Base-by-base conservation (phyloP, 35 echinoderm and acorn worm species). In the Eucidaris tribuloides region DNA sequence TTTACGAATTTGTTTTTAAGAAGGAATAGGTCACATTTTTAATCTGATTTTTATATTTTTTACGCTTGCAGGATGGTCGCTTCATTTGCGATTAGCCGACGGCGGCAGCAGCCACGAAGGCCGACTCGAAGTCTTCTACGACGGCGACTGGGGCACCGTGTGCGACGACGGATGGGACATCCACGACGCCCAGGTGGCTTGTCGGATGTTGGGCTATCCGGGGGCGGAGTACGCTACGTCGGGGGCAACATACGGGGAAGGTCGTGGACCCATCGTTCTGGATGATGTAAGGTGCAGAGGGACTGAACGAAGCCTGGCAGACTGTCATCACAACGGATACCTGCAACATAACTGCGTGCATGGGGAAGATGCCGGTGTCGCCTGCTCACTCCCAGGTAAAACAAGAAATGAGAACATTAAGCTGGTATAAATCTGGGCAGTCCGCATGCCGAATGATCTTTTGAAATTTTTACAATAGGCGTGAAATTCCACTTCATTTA, bases 111-210 rank as follows among this genome's bases (percentile, higher is more conserved):
- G 36, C 60, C 29, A 32, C n/a, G 60, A 63, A 38, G 84, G 84
- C 20, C 42, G 84, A 23, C 68, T 86, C 6, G 84, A 86, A 61
- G 68, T 86, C 29, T 62, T 40, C 46, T 1, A 31, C 7, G 42
- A 79, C 29, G 84, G 84, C 6, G 11, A 17, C 0, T 86, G 84
- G 84, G 84, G 84, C 3, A 86, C 84, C 0, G 71, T 86, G 30
- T 86, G 84, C 28, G 84, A 86, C 36, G 71, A 86, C 19, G 41
- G 0, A 34, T 86, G 84, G 84, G 84, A 72, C 41, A 40, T 77
- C 15, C 19, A 57, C 4, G 84, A 79, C 78, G 84, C 84, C 14
- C 22, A 60, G n/a, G 84, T 86, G 3, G 54, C 78, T 36, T 86
- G 84, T 76, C 32, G 44, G 9, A 64, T 58, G 13, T 52, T 86